These are phyloP conservation scores for Macrosiphum euphorbiae DNA, from an alignment of 2,888 invertebrate genomes.

Conservation along the genomic window DNA sequence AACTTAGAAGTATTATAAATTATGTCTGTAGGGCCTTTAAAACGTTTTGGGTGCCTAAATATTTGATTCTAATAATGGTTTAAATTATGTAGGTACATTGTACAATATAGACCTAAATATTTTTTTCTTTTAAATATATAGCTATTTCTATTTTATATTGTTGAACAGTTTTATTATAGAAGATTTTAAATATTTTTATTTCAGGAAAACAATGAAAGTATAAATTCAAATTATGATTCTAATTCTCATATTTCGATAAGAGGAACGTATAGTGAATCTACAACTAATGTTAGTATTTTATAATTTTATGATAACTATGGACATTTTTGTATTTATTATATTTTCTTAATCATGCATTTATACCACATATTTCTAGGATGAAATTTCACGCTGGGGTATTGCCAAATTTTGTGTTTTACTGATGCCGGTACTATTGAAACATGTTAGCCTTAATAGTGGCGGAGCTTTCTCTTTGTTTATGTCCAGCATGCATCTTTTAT, in stretches of 20 bases:
- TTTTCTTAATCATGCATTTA: neutral
- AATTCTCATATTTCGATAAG: slow-evolving; percentile 35
- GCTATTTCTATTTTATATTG: neutral
- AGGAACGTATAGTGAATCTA: slow-evolving; percentile 31
- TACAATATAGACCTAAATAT: neutral
- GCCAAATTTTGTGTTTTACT: slow-evolving; percentile 52
- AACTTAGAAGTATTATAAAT: neutral
- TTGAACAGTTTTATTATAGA: neutral
- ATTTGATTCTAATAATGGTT: neutral
- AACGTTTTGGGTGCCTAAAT: neutral
- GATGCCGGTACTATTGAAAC: slow-evolving; percentile 40
- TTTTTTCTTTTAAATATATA: neutral
- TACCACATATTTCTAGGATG: slow-evolving; percentile 15
- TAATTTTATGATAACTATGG: neutral
- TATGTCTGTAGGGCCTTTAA: neutral
- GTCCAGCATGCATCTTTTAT: slow-evolving; percentile 41
- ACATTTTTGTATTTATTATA: neutral
- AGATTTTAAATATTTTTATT: neutral
- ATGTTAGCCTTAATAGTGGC: slow-evolving; percentile 20
- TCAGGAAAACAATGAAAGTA: slow-evolving; percentile 39
- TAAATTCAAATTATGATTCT: neutral
- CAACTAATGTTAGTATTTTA: slow-evolving; percentile 24
- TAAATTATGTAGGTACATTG: neutral
- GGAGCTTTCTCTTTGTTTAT: slow-evolving; percentile 57
- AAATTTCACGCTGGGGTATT: slow-evolving; percentile 55